Evolutionary conservation across 2,797 vertebrate species (phyloP).

Genomic region (Leptodactylus fallax): DNA sequence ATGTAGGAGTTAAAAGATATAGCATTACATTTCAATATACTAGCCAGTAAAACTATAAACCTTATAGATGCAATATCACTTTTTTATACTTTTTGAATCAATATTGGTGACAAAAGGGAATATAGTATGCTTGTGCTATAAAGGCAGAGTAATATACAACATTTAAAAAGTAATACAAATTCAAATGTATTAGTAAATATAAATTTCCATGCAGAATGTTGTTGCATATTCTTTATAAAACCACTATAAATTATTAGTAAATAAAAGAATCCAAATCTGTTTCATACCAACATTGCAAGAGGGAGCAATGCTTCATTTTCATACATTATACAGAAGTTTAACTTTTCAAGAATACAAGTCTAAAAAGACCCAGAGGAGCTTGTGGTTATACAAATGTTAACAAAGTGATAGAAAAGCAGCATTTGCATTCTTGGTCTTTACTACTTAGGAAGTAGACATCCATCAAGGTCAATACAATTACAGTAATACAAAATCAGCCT

Average conservation of each 20-base stretch:
- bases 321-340: conserved; percentile 20
- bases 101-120: too few species aligned
- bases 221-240: background rate
- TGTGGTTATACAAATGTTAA: conserved; percentile 48
- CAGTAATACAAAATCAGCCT: conserved; percentile 54
- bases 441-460: conserved; percentile 32
- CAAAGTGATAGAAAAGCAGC: conserved; percentile 37
- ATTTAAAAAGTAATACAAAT: too few species aligned
- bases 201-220: too few species aligned
- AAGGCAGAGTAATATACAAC: too few species aligned
- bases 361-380: conserved; percentile 50
- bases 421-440: conserved; percentile 42
- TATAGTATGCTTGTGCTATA: too few species aligned
- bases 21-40: too few species aligned
- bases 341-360: conserved; percentile 17
- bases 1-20: too few species aligned
- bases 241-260: too few species aligned
- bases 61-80: too few species aligned
- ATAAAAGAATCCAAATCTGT: background rate
- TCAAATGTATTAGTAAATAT: too few species aligned
- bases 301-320: background rate
- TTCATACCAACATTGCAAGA: background rate
- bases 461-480: conserved; percentile 57
- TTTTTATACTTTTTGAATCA: too few species aligned
- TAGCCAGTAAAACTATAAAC: too few species aligned